Base-by-base conservation (phyloP, 2,113 vertebrate genomes). In the Psittacara wagleri region DNA sequence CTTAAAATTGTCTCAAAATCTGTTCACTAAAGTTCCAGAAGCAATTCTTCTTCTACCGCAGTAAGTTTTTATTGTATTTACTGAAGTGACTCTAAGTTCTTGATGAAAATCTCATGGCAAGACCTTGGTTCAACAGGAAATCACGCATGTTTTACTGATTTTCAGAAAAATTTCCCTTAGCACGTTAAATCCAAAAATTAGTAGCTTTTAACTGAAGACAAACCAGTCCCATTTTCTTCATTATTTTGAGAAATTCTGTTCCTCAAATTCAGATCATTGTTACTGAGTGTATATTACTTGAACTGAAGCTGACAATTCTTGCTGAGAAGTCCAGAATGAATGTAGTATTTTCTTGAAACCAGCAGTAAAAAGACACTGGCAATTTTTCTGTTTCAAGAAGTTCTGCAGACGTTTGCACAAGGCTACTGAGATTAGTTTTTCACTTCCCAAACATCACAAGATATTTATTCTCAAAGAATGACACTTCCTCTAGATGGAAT, bases 1-100 rank as follows among this genome's bases (percentile, higher is more conserved):
- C 11, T 51, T 99, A 89, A 99, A 99, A 96, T 97, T 99, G 69
- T 98, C 99, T 66, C 98, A 98, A 72, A 99, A 99, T 97, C 86
- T 24, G 75, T 99, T 99, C 95, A 95, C 59, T 39, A 74, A 57
- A 81, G 83, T 99, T 94, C 98, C 99, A 28, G 97, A 98, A 88
- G 96, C 97, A 25, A 94, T 99, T 88, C 98, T 99, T 49, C 95
- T 97, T 37, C 98, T 99, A 44, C 98, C 99, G 79, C 98, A 98
- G 99, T 99, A 98, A 98, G 99, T 98, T 95, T 23, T 27, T 90
- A 35, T 85, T 96, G 88, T 86, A 31, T 81, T 91, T 90, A 29
- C 46, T 78, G 13, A 87, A 35, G 3, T 77, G 86, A 48, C n/a
- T 52, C 6, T 59, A 44, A 39, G 27, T 66, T 78, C 51, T 90